phyloP scores from a whole-genome alignment of 2,888 invertebrate species.

The Eustalomyia histrio region DNA sequence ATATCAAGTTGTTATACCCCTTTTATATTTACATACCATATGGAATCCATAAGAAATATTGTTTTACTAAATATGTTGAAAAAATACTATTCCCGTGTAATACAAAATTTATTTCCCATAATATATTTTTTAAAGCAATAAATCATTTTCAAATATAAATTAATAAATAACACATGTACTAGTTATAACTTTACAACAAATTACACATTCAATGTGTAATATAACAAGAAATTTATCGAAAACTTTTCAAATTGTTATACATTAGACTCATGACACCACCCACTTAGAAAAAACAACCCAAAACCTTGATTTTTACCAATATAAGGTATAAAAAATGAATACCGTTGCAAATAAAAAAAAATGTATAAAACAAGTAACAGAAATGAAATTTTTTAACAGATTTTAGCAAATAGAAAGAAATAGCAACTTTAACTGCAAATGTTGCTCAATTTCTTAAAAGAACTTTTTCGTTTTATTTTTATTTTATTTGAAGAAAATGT shows the following conservation, averaged over 20 bases:
- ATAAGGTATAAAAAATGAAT: too few relatives aligned
- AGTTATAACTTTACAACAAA: conserved; percentile 44
- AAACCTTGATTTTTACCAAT: conserved; percentile 49
- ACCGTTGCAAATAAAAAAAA: background rate
- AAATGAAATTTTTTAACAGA: conserved; percentile 12
- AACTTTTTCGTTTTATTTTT: conserved; percentile 38
- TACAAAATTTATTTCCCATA: background rate
- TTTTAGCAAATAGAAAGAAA: conserved; percentile 25
- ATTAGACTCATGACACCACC: conserved; percentile 55
- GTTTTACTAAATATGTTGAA: too few relatives aligned
- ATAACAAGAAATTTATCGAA: conserved; percentile 52
- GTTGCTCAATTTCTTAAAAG: conserved; percentile 59
- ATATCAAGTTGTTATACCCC: too few relatives aligned
- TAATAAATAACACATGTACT: conserved; percentile 49
- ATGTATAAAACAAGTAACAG: conserved; percentile 4
- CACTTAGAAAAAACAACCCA: conserved; percentile 9
- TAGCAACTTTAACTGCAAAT: conserved; percentile 59
- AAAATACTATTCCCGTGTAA: too few relatives aligned
- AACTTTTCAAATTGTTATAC: conserved; percentile 56
- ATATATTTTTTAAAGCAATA: background rate
- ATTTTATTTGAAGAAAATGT: conserved; percentile 30
- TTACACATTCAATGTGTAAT: conserved; percentile 51
- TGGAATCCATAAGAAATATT: too few relatives aligned
- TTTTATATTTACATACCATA: too few relatives aligned
- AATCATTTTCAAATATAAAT: conserved; percentile 49